These are phyloP conservation scores for Siniperca chuatsi DNA, from an alignment of 2,113 vertebrate genomes.

Conservation along the genomic window DNA sequence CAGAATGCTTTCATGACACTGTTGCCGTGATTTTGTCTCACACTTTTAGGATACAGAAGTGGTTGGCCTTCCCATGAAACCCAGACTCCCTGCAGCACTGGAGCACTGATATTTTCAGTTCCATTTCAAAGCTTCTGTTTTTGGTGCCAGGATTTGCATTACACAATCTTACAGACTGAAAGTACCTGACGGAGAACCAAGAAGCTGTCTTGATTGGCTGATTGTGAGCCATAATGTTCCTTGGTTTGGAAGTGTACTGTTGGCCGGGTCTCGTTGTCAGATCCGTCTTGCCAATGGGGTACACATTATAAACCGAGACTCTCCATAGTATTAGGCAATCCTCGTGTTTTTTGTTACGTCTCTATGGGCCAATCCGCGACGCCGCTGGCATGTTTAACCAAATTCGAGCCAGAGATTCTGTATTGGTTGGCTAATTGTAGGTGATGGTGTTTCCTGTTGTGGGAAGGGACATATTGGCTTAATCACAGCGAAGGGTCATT, in stretches of 20 bases:
- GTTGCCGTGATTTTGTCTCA: slow-evolving; percentile 26
- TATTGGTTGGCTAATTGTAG: slow-evolving; percentile 76
- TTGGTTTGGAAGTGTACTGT: slow-evolving; percentile 18
- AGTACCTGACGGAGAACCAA: slow-evolving; percentile 59
- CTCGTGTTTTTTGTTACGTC: slow-evolving; percentile 31
- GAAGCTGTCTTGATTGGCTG: slow-evolving; percentile 40
- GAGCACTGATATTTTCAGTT: slow-evolving; percentile 23
- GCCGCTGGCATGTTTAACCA: slow-evolving; percentile 64
- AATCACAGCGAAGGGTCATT: slow-evolving; percentile 60
- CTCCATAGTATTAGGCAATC: slow-evolving; percentile 10
- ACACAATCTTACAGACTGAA: slow-evolving; percentile 37
- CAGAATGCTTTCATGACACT: not conserved
- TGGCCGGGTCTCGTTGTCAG: slow-evolving; percentile 3
- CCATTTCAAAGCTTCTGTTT: slow-evolving; percentile 47
- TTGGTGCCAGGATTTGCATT: slow-evolving; percentile 40
- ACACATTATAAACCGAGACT: slow-evolving; percentile 1
- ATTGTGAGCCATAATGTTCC: slow-evolving; percentile 6
- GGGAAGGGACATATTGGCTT: slow-evolving; percentile 67
- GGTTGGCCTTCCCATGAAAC: slow-evolving; percentile 28
- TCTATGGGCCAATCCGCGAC: slow-evolving; percentile 32
- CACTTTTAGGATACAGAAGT: not conserved
- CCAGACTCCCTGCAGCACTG: slow-evolving; percentile 12
- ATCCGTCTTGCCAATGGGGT: not conserved
- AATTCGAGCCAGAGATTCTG: slow-evolving; percentile 67
- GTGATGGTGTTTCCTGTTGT: slow-evolving; percentile 77